Evolutionary conservation across 1,140 invertebrate genomes (phyloP), one percentile per base, ranked within the genome.

Genomic region (Hyposmocoma kahamanoa): DNA sequence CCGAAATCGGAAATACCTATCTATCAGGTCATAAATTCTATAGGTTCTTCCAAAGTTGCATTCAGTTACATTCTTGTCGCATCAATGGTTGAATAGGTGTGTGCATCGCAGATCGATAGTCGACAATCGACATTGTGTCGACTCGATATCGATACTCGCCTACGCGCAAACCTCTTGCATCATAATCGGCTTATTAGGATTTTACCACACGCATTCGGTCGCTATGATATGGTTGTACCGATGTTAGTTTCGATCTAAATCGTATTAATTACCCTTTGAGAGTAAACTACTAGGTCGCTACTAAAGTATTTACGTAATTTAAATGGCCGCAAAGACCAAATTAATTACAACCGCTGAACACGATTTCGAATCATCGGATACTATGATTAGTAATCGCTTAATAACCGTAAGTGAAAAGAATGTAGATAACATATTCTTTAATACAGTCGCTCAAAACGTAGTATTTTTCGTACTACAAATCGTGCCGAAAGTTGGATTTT

Each of bases 171-270:
- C 63, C 49, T 56, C 56, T 68, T 74, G 59, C 63, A 70, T 67
- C 65, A 62, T 72, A 74, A 78, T 76, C 72, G 60, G 72, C 68
- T 81, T 78, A 78, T 74, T 76, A 67, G 59, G 67, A 71, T 61
- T 67, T 63, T 65, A 66, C 62, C 61, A 53, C 67, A 69, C 62
- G 47, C 66, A 67, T 60, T 53, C 57, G 47, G 62, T 36, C 34
- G 50, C 38, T 39, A n/a, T 30, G 45, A 8, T 19, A 50, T 50
- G 48, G 20, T 41, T 22, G 39, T 34, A 43, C 48, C 24, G 24
- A 28, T 11, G 24, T 11, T 11, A 28, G 6, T 52, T 52, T 24
- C 50, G 20, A 46, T 43, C 42, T 49, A 49, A 26, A 36, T 11
- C 15, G n/a, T 11, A 53, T 52, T 57, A 53, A 64, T 53, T 46